Conservation (phyloP, 2,797 vertebrate species). For the Crax fasciolata region DNA sequence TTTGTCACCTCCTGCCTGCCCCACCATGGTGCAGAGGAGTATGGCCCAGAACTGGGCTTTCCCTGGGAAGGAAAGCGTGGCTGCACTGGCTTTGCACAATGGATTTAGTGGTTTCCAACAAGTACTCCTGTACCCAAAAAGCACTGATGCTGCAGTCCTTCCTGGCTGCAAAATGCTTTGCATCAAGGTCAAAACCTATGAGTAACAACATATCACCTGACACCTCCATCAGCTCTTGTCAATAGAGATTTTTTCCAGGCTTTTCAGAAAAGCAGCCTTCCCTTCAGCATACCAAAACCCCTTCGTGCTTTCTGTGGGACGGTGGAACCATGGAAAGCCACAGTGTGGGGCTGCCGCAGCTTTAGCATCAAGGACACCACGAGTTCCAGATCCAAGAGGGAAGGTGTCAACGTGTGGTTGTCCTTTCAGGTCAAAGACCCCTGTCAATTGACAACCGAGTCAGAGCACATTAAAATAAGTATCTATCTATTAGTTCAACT, state of each 20-base stretch:
- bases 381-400: background rate
- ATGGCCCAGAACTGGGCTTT: background rate
- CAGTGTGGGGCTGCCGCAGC: background rate
- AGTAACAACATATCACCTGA: rapidly evolving
- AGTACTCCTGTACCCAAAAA: background rate
- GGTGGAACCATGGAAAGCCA: no score
- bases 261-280: background rate
- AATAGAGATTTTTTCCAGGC: background rate
- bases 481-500: background rate
- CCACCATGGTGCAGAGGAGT: rapidly evolving
- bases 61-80: rapidly evolving
- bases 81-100: background rate
- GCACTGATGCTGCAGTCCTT: rapidly evolving
- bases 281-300: background rate
- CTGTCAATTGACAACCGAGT: background rate
- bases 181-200: background rate
- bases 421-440: conserved; percentile 12
- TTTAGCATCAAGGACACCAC: background rate
- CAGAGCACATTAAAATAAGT: background rate
- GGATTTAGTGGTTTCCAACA: background rate
- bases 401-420: background rate
- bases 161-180: background rate
- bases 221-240: background rate
- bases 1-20: background rate
- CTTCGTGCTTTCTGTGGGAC: background rate